Conservation (phyloP, 2,113 vertebrate species). For the Callipepla squamata region DNA sequence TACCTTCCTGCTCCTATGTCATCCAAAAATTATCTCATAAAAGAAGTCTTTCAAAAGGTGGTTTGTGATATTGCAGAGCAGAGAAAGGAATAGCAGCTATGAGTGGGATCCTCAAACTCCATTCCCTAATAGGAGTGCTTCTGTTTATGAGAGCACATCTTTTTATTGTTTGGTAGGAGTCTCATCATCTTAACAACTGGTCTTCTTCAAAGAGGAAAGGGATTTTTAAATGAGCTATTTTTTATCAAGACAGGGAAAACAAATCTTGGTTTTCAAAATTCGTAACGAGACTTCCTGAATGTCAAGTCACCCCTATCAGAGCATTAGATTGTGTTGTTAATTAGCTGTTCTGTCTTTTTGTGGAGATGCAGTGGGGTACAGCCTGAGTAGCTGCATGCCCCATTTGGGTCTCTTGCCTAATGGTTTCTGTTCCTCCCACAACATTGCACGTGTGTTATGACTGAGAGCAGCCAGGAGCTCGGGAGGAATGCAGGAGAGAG, state of each 20-base stretch:
- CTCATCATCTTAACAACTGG: not conserved
- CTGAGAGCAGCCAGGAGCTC: not conserved
- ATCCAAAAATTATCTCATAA: not conserved
- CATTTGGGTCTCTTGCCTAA: not conserved
- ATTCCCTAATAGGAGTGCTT: not conserved
- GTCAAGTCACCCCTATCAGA: not conserved
- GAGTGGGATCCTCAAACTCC: not conserved
- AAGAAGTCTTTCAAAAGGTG: not conserved
- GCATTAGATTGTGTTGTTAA: not conserved
- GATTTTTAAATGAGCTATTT: not conserved
- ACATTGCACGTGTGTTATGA: fast-evolving
- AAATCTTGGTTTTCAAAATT: not conserved
- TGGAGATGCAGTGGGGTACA: not conserved
- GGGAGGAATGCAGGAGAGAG: not conserved
- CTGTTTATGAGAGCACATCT: not conserved
- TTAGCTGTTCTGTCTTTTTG: not conserved
- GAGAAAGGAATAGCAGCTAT: not conserved
- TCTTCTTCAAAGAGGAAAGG: not conserved
- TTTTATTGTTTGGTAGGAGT: not conserved
- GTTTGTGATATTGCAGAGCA: not conserved
- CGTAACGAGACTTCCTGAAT: not conserved
- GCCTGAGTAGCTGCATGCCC: not conserved
- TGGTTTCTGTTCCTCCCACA: not conserved
- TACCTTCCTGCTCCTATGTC: not conserved
- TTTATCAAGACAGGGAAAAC: not conserved